Percentiles rank a stretch among this genome's conserved stretches.
phyloP scores from a whole-genome alignment of 1,140 invertebrate genomes.

The Leptopilina clavipes region DNA sequence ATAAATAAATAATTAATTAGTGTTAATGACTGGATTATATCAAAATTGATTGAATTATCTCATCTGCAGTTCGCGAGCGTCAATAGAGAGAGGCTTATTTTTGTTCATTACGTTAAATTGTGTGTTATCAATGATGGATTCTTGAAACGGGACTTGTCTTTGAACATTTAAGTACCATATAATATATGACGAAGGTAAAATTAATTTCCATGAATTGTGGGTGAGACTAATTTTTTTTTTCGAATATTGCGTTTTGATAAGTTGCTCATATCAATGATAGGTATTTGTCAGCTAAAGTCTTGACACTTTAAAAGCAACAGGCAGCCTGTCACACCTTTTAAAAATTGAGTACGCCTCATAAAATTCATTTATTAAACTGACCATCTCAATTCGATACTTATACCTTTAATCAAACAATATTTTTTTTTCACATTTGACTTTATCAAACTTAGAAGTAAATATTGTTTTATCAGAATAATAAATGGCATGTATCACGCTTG shows the following conservation, averaged over 20 bases:
- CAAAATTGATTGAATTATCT: conserved; percentile 2
- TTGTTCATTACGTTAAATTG: background rate
- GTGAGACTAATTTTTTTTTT: background rate
- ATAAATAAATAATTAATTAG: background rate
- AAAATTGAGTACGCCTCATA: background rate
- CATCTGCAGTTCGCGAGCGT: background rate
- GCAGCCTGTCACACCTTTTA: background rate
- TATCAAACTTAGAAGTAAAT: conserved; percentile 6
- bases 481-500: conserved; percentile 2
- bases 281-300: background rate
- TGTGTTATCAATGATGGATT: background rate
- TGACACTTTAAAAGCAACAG: background rate
- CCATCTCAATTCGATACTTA: background rate
- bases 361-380: conserved; percentile 13
- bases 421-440: background rate
- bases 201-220: background rate
- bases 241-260: background rate
- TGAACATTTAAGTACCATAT: background rate
- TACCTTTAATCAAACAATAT: background rate
- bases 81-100: background rate
- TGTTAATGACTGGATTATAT: conserved; percentile 2
- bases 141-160: background rate
- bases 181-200: background rate
- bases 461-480: conserved; percentile 27
- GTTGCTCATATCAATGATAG: background rate